Evolutionary conservation across 2,888 invertebrate species (phyloP), one percentile per base, ranked within the genome.

Genomic region (Deladenus siricidicola): DNA sequence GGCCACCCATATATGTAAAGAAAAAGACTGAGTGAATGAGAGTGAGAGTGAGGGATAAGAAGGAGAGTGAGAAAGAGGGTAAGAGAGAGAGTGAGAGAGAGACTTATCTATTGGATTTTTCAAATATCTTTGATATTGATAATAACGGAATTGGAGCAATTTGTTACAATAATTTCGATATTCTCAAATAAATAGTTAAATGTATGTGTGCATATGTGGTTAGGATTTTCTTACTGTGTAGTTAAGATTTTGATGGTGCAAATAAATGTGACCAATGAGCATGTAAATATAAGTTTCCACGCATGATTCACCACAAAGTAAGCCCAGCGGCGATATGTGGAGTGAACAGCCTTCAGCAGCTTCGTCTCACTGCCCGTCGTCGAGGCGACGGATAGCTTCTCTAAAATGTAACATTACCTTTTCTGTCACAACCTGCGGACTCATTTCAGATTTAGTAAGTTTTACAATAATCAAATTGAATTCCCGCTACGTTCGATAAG

Each of bases 171-270:
- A 21, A 14, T 39, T 10, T 44, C 19, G 17, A 19, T n/a, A n/a
- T n/a, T n/a, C n/a, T n/a, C n/a, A n/a, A n/a, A n/a, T n/a, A n/a
- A n/a, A n/a, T n/a, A n/a, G n/a, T n/a, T n/a, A n/a, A n/a, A n/a
- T n/a, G n/a, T n/a, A n/a, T n/a, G n/a, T n/a, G n/a, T n/a, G n/a
- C n/a, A n/a, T n/a, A n/a, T n/a, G n/a, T n/a, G n/a, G n/a, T n/a
- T n/a, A 19, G 30, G 42, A 61, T 26, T 51, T 10, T 45, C 53
- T 56, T 62, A 69, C 69, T 64, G 69, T 17, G 67, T 67, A 19
- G 44, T 30, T 6, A 60, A 43, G n/a, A 67, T 56, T 53, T 67
- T 67, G 24, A 67, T 29, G 29, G 67, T 70, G 53, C 67, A 63
- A 19, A 67, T 43, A 23, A 42, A 23, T 26, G 67, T 66, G 21